A percentile compares a stretch with the other conserved stretches of the same genome.
phyloP scores from a whole-genome alignment of 1,140 invertebrate species.

The Arctopsyche grandis region DNA sequence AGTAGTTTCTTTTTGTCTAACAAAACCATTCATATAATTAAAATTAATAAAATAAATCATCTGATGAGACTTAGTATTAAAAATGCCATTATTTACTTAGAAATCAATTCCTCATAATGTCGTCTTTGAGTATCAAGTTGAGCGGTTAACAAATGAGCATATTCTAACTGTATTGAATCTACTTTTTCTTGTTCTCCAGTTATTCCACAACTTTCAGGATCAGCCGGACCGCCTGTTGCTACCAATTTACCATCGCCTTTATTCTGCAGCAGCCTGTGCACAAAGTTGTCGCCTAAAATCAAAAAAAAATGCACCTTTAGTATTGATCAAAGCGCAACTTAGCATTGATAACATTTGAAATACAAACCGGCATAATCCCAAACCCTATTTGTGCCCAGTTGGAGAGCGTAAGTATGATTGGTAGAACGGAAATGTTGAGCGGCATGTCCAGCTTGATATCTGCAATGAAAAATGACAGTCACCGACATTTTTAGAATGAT shows the following conservation, averaged over 20 bases:
- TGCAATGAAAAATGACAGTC: conserved; percentile 57
- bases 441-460: conserved; percentile 76
- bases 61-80: too few species aligned
- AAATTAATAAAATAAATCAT: too few species aligned
- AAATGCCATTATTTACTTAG: neutral
- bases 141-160: conserved; percentile 95
- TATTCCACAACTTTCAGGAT: conserved; percentile 67
- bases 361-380: conserved; percentile 94
- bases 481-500: conserved; percentile 17
- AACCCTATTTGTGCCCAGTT: conserved; percentile 93
- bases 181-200: conserved; percentile 84
- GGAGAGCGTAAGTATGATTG: conserved; percentile 96
- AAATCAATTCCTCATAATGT: conserved; percentile 83
- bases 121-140: conserved; percentile 94
- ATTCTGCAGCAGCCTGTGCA: conserved; percentile 95
- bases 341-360: neutral
- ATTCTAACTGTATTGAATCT: conserved; percentile 93
- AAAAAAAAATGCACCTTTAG: conserved; percentile 3
- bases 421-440: conserved; percentile 92
- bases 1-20: conserved; percentile 59
- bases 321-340: too few species aligned
- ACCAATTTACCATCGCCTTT: conserved; percentile 98
- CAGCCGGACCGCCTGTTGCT: conserved; percentile 78
- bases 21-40: neutral
- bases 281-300: conserved; percentile 88